A percentile compares a stretch with the other conserved stretches of the same genome.
phyloP scores from a whole-genome alignment of 2,113 vertebrate genomes.

The Eurystomus gularis region DNA sequence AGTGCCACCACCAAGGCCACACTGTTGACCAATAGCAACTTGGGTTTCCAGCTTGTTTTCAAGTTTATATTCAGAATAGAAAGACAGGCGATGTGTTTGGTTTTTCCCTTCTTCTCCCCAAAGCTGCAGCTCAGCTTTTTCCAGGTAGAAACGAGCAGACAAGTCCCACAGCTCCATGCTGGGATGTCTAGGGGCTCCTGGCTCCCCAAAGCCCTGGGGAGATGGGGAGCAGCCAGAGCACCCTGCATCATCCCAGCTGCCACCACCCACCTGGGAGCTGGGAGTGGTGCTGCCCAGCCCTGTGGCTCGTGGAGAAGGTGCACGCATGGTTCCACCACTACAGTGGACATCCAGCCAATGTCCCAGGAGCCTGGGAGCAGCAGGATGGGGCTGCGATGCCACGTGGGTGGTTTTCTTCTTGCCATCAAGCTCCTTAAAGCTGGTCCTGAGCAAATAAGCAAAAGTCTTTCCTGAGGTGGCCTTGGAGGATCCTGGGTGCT shows the following conservation, averaged over 20 bases:
- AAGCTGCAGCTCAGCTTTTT: background rate
- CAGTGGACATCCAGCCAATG: accelerated
- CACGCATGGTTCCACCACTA: accelerated
- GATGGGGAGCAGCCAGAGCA: background rate
- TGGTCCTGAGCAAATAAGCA: background rate
- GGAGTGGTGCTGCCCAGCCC: accelerated
- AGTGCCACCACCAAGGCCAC: accelerated
- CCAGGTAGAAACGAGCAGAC: accelerated
- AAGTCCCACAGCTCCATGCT: background rate
- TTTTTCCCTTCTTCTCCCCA: background rate
- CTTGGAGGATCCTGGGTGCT: background rate
- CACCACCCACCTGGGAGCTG: background rate
- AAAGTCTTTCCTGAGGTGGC: too few species aligned
- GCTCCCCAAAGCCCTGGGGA: background rate
- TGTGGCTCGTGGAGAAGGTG: accelerated
- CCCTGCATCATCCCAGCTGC: background rate
- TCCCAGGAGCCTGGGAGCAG: accelerated
- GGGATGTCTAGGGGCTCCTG: too few species aligned
- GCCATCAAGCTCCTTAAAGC: background rate
- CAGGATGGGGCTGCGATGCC: accelerated
- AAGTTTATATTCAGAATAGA: accelerated
- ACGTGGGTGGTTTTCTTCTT: accelerated
- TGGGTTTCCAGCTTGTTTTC: accelerated
- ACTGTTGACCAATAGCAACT: accelerated
- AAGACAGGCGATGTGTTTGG: accelerated